phyloP scores from a whole-genome alignment of 2,113 vertebrate species.

The Thermophis baileyi region DNA sequence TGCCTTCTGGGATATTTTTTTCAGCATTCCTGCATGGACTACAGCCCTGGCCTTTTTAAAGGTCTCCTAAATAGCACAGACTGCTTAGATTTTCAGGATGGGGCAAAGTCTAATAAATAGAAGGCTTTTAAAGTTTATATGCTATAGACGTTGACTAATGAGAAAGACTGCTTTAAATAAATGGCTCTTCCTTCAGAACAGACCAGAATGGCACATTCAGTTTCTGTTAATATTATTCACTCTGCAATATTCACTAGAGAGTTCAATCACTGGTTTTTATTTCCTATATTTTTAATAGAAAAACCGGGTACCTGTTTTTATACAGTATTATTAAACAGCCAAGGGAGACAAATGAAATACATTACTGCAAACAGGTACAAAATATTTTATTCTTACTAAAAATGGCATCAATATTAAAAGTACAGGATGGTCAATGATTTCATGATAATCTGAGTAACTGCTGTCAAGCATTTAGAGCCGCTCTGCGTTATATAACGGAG shows the following conservation, averaged over 20 bases:
- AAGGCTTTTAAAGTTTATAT: neutral
- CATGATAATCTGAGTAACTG: conserved; percentile 1
- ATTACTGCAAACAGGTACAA: neutral
- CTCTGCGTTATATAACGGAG: conserved; percentile 37
- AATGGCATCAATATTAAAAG: neutral
- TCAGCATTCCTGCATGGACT: neutral
- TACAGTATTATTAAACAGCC: neutral
- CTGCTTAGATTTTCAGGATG: neutral
- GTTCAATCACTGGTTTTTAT: conserved; percentile 5
- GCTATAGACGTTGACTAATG: neutral
- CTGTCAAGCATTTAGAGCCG: neutral
- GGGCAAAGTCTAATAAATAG: neutral
- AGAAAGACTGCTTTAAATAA: neutral
- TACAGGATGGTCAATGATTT: conserved; percentile 16
- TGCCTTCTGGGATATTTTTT: neutral
- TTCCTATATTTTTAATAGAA: neutral
- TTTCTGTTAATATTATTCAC: conserved; percentile 4
- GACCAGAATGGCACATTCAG: neutral
- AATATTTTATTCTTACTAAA: neutral
- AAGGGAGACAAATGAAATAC: neutral
- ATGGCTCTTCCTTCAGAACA: neutral
- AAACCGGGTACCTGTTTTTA: neutral
- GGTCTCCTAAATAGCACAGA: neutral
- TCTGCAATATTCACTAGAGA: neutral
- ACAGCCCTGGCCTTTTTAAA: neutral